Base-by-base conservation (phyloP, 2,888 invertebrate species). In the Diadegma fenestrale region DNA sequence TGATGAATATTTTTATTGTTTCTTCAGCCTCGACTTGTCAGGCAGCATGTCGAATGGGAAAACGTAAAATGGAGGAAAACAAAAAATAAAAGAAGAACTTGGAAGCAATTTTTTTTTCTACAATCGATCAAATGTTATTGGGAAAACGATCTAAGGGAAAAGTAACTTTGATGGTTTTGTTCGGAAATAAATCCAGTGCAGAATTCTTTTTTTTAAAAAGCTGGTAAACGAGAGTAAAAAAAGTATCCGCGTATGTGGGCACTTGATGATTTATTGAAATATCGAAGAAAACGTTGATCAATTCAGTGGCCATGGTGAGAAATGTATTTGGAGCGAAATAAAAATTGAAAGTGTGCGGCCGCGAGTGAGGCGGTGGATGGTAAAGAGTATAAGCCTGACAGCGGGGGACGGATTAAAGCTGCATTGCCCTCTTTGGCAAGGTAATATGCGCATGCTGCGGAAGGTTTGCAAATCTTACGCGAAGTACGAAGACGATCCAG, bases 401-500 rank as follows among this genome's bases (percentile, higher is more conserved):
- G 3, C 33, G 33, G 22, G 22, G 54, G 45, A 45, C 26, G 45
- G 68, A 68, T 68, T 26, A 26, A 48, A n/a, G 51, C 72, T 72
- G 72, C 72, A 72, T 54, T 22, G 19, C 7, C 14, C 45, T n/a
- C 19, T 19, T 37, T 19, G 12, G n/a, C 51, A 41, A 54, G 14
- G n/a, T 54, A 61, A 73, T 43, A 61, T 43, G 41, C 26, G 30
- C 37, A 75, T 63, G 75, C 63, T 43, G 41, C 14, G 63, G 63
- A 75, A 63, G 61, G 30, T 63, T 54, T 45, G 58, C 43, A 61
- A 76, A 66, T 82, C 72, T 78, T 68, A 33, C 8, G 45, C 66
- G 30, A 78, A 54, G 33, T 45, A 61, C 85, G 88, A 88, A 88
- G 91, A 92, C 91, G 92, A 92, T 92, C 91, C 91, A 43, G 66